Base-by-base conservation (phyloP, 2,797 vertebrate species). In the Varecia variegata region DNA sequence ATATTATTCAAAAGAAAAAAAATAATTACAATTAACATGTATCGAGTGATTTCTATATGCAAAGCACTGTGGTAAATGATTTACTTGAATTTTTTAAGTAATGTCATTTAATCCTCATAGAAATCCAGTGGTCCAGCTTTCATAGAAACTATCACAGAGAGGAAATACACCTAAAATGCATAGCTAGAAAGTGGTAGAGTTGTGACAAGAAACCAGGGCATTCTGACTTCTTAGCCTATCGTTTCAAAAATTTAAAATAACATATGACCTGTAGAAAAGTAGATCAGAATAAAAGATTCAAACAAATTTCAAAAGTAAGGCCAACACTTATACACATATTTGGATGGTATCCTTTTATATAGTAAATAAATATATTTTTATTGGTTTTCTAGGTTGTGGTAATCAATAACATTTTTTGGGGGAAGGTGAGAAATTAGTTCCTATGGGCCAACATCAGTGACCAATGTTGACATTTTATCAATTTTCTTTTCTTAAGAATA, bases 241-340 rank as follows among this genome's bases (percentile, higher is more conserved):
- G 4, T 65, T 96, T 81, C 2, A 35, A 94, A 88, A 90, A 54
- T 30, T 85, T 97, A 58, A 88, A 84, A 67, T 60, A 89, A 58
- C 21, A 74, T 27, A 4, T 35, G 84, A 80, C 5, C 45, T 84
- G 6, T 94, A 50, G 47, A 83, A 93, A 79, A 25, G 1, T 50
- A 82, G 20, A 73, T 62, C 15, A 82, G 32, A 88, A 60, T 71
- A 93, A 90, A 87, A 77, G 14, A 54, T 90, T 79, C n/a, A 93
- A 74, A n/a, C 20, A 84, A 25, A 90, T 47, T 88, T 95, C 32
- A 81, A 93, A 95, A 85, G 14, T 4, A 65, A 87, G 70, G 21
- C 11, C 21, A 93, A 81, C 3, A 62, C 23, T 52, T 54, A 60
- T 2, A 71, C 20, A 81, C 7, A 52, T 77, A 62, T 77, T 50